A percentile compares a stretch with the other conserved stretches of the same genome.
Evolutionary conservation across 2,113 vertebrate genomes (phyloP).

Genomic region (Trinectes maculatus): DNA sequence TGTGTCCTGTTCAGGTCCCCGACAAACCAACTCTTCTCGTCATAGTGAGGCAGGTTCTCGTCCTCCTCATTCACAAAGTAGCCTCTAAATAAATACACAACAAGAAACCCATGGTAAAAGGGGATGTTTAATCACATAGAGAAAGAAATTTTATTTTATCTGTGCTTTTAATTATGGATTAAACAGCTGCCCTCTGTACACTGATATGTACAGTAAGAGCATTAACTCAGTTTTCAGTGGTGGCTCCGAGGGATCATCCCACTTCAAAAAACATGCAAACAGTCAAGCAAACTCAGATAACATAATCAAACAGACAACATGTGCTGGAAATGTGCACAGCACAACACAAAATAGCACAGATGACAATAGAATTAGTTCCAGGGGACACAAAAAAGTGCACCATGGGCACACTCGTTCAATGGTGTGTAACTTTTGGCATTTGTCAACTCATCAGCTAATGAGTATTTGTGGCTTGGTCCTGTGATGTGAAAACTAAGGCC

Average conservation of each 20-base stretch:
- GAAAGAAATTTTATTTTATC: not conserved
- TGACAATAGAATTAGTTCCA: too few relatives aligned
- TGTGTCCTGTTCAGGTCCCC: constrained; percentile 91
- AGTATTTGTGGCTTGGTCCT: not conserved
- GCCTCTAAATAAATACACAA: constrained; percentile 72
- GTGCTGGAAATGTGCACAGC: too few relatives aligned
- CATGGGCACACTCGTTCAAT: too few relatives aligned
- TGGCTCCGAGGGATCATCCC: not conserved
- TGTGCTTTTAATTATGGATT: not conserved
- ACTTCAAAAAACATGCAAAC: not conserved
- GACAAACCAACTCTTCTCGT: constrained; percentile 98
- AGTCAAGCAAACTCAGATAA: not conserved
- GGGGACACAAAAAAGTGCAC: too few relatives aligned
- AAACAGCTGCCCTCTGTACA: not conserved
- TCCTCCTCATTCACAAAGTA: constrained; percentile 93
- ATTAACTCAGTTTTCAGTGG: not conserved
- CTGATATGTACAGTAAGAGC: not conserved
- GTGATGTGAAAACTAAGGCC: not conserved
- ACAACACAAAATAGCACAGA: too few relatives aligned
- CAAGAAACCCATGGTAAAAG: not conserved
- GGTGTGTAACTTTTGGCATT: too few relatives aligned
- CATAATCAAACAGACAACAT: not conserved
- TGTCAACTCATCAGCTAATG: too few relatives aligned
- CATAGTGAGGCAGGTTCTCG: constrained; percentile 91
- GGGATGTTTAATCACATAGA: not conserved